Conservation (phyloP, 2,797 vertebrate species). For the Acridotheres tristis region DNA sequence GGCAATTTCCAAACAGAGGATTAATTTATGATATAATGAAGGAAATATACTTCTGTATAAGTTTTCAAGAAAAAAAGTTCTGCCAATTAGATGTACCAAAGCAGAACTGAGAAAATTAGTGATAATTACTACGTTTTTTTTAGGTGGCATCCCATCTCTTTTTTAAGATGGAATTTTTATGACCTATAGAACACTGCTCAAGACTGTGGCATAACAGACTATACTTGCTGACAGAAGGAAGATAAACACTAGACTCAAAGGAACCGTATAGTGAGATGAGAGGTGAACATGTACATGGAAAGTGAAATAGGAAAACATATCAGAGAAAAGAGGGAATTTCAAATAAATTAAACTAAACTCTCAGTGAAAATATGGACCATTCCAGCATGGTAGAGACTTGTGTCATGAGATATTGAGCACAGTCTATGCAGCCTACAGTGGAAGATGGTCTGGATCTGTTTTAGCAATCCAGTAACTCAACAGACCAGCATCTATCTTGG, state of each 20-base stretch:
- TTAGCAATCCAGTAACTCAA: background rate
- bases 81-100: background rate
- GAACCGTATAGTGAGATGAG: fast-evolving
- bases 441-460: background rate
- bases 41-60: background rate
- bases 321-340: background rate
- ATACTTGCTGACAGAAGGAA: background rate
- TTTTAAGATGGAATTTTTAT: background rate
- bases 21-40: background rate
- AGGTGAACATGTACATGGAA: background rate
- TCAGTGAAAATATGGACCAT: background rate
- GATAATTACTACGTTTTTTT: background rate
- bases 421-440: background rate
- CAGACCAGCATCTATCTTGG: background rate
- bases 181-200: background rate
- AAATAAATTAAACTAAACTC: background rate
- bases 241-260: background rate
- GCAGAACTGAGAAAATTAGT: background rate
- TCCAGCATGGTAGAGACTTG: background rate
- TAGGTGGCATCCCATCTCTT: background rate
- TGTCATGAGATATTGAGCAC: background rate
- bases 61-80: background rate
- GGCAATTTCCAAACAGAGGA: background rate
- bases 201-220: background rate
- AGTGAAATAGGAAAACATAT: background rate